Percentiles rank a stretch among this genome's conserved stretches.
phyloP scores from a whole-genome alignment of 1,140 invertebrate genomes.

The Anastrepha obliqua region DNA sequence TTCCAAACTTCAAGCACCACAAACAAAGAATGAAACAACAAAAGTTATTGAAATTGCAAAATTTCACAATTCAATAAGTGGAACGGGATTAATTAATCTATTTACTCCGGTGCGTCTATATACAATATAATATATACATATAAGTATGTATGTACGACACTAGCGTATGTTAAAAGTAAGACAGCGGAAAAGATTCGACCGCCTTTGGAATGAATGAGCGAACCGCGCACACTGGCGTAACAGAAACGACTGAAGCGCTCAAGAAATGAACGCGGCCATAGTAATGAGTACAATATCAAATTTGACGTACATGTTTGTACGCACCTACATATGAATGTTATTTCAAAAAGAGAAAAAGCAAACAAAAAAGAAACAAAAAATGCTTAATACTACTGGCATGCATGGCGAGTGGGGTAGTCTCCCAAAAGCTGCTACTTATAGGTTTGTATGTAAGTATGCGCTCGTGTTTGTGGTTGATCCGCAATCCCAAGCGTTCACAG shows the following conservation, averaged over 20 bases:
- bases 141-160: neutral
- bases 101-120: neutral
- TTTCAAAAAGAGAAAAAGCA: neutral
- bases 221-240: conserved; percentile 50
- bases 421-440: neutral
- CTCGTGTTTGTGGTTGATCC: neutral
- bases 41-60: neutral
- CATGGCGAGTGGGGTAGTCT: neutral
- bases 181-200: neutral
- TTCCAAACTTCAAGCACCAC: neutral
- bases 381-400: neutral
- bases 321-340: neutral
- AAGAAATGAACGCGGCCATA: conserved; percentile 12
- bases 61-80: neutral
- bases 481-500: neutral
- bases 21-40: neutral
- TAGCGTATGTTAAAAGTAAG: neutral
- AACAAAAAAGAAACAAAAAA: neutral
- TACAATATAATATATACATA: neutral
- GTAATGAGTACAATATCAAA: neutral
- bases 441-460: neutral
- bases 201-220: conserved; percentile 6
- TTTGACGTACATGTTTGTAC: neutral
- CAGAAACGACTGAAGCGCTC: conserved; percentile 33
- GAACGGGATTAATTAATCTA: too few species aligned